These are phyloP conservation scores for Scomber scombrus DNA, from an alignment of 2,113 vertebrate species.

Conservation along the genomic window DNA sequence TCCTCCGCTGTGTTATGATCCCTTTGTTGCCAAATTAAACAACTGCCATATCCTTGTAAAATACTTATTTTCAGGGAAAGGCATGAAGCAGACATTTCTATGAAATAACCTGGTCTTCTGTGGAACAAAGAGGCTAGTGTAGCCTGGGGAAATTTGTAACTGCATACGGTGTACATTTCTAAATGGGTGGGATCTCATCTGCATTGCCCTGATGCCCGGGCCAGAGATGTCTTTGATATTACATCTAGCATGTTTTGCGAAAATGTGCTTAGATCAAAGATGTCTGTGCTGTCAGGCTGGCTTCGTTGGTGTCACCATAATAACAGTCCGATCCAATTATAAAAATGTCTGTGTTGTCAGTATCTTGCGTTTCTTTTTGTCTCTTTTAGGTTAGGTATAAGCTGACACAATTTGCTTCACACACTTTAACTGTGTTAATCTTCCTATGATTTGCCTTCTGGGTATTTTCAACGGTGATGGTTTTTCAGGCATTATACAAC, in stretches of 20 bases:
- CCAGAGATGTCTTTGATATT: slow-evolving; percentile 60
- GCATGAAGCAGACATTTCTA: slow-evolving; percentile 23
- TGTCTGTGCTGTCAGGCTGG: slow-evolving; percentile 26
- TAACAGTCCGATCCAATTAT: slow-evolving; percentile 11
- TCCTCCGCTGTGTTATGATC: slow-evolving; percentile 28
- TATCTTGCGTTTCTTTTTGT: neutral
- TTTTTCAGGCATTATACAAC: slow-evolving; percentile 1
- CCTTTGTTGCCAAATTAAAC: slow-evolving; percentile 65
- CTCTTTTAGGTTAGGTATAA: slow-evolving; percentile 20
- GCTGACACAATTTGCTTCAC: slow-evolving; percentile 7
- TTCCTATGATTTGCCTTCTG: neutral
- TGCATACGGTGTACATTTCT: slow-evolving; percentile 63
- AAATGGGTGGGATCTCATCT: slow-evolving; percentile 64
- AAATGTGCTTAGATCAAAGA: slow-evolving; percentile 55
- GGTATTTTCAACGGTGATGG: neutral
- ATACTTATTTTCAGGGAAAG: slow-evolving; percentile 33
- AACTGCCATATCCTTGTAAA: slow-evolving; percentile 53
- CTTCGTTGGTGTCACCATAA: slow-evolving; percentile 27
- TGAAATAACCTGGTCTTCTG: slow-evolving; percentile 38
- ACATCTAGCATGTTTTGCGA: slow-evolving; percentile 44
- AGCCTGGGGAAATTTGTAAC: slow-evolving; percentile 56
- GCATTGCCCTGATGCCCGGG: slow-evolving; percentile 40
- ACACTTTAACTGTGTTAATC: neutral
- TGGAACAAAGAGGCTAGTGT: slow-evolving; percentile 70
- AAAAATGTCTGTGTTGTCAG: slow-evolving; percentile 12